Base-by-base conservation (phyloP, 2,113 vertebrate genomes). In the Chascanopsetta lugubris region DNA sequence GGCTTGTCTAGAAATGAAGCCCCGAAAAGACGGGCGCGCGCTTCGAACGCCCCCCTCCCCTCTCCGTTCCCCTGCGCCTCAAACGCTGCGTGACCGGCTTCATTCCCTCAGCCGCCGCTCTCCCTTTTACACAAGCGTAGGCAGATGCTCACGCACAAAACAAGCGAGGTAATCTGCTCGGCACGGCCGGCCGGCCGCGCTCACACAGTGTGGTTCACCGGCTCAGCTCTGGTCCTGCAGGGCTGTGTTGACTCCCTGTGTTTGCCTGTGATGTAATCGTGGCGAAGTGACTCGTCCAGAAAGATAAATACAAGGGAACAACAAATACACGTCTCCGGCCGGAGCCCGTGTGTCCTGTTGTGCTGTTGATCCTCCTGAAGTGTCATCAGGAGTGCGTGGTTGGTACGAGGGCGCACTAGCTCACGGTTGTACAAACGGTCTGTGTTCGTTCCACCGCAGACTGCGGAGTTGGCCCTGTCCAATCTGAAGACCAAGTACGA, bases 401-500 rank as follows among this genome's bases (percentile, higher is more conserved):
- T n/a, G n/a, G n/a, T n/a, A n/a, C n/a, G n/a, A n/a, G n/a, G n/a
- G n/a, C n/a, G n/a, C n/a, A n/a, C n/a, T n/a, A n/a, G n/a, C n/a
- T n/a, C n/a, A n/a, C n/a, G n/a, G n/a, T 53, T 22, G 13, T 13
- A 64, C 36, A 46, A 2, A 20, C 2, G 21, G n/a, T 59, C 32
- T 18, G 10, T 50, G 17, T 72, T 68, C 45, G 47, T 40, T 13
- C 65, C 8, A 2, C 34, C 70, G 7, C 68, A 95, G 94, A 93
- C 94, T 0, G 94, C 94, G 2, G 94, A 95, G 77, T 79, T 93
- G 68, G 93, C 94, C 20, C 81, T 95, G 79, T 92, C 90, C 61
- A 95, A 94, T 81, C 68, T 95, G 72, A 95, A 95, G 83, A 92
- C 91, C 48, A 95, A 95, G 79, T 95, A 93, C 4, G 93, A 95